A percentile compares a stretch with the other conserved stretches of the same genome.
These are phyloP conservation scores for Hypena proboscidalis DNA, from an alignment of 2,888 invertebrate genomes.

Conservation along the genomic window DNA sequence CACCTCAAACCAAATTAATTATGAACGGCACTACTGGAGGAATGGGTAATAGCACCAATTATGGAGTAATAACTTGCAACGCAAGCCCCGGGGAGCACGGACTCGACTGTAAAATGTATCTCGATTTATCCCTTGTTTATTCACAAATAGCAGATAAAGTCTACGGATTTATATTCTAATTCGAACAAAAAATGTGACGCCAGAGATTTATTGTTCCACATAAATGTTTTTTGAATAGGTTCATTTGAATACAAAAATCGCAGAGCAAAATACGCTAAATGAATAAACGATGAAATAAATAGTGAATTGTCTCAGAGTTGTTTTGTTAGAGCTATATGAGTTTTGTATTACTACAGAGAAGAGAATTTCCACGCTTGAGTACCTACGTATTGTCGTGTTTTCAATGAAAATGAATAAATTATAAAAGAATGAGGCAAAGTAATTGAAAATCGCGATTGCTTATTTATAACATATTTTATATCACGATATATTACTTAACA, in stretches of 20 bases:
- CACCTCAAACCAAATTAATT: slow-evolving; percentile 51
- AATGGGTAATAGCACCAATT: slow-evolving; percentile 37
- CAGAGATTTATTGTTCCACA: slow-evolving; percentile 2
- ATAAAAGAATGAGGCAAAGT: no score
- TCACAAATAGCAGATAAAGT: slow-evolving; percentile 3
- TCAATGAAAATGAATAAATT: no score
- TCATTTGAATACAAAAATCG: slow-evolving; percentile 4
- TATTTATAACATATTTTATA: no score
- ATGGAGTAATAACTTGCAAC: slow-evolving; percentile 30
- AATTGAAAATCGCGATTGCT: no score
- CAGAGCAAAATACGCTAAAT: neutral
- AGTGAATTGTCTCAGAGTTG: neutral
- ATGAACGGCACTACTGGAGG: slow-evolving; percentile 34
- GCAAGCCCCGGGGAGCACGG: slow-evolving; percentile 23
- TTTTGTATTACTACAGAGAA: no score
- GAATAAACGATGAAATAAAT: neutral
- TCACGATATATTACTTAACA: no score
- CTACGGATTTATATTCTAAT: slow-evolving; percentile 7
- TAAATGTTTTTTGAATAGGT: slow-evolving; percentile 3
- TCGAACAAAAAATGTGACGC: slow-evolving; percentile 2
- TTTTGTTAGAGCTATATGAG: no score
- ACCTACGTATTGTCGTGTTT: no score
- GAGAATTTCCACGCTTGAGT: no score
- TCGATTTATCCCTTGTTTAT: slow-evolving; percentile 6
- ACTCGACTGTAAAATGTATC: slow-evolving; percentile 1